Evolutionary conservation across 37 sponge, comb jelly and placozoan species (phyloP).

Genomic region (Halisarca cf. caerulea): DNA sequence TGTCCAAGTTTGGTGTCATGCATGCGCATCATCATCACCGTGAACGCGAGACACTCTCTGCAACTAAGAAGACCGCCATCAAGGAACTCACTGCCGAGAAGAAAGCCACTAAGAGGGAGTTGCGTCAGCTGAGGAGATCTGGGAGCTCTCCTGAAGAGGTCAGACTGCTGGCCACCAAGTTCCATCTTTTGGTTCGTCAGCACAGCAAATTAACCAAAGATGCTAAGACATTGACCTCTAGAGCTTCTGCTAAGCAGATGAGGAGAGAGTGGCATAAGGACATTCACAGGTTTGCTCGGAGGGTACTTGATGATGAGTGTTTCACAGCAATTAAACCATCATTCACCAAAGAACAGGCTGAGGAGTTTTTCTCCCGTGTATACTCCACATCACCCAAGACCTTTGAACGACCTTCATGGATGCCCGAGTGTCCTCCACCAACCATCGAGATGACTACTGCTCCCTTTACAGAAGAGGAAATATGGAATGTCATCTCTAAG

Average conservation of each 20-base stretch:
- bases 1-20: too few relatives aligned
- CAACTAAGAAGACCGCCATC: too few relatives aligned
- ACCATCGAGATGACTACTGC: neutral
- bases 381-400: neutral
- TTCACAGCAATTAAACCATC: neutral
- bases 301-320: neutral
- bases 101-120: neutral
- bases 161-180: neutral
- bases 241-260: neutral
- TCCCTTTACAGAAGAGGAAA: neutral
- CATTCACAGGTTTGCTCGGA: neutral
- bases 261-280: slow-evolving; percentile 1
- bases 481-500: too few relatives aligned
- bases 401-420: neutral
- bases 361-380: neutral
- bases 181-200: neutral
- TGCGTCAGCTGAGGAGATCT: neutral
- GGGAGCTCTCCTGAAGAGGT: neutral
- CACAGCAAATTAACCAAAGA: neutral
- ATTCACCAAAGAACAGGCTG: neutral
- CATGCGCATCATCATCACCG: neutral
- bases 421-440: neutral
- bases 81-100: neutral
- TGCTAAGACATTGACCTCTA: neutral
- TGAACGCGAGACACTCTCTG: neutral